phyloP scores from a whole-genome alignment of 30 jellyfish, hydroid and myxozoan species.

The Hydractinia echinata region DNA sequence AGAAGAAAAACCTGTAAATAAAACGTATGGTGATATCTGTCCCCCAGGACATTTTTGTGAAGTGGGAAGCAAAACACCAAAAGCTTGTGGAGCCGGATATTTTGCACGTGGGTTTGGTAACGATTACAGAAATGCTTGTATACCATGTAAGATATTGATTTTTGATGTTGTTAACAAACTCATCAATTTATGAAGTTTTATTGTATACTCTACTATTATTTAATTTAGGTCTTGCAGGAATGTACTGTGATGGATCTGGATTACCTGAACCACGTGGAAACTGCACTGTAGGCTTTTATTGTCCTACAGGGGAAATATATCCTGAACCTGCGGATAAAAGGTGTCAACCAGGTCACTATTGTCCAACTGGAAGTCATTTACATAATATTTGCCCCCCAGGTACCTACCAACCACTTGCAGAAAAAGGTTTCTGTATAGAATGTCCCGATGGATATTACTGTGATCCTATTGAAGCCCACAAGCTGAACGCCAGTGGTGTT shows the following conservation, averaged over 20 bases:
- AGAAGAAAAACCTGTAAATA: constrained; percentile 78
- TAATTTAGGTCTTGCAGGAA: constrained; percentile 79
- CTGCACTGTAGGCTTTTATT: constrained; percentile 86
- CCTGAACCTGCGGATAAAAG: constrained; percentile 79
- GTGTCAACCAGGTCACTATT: constrained; percentile 94
- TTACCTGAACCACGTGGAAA: constrained; percentile 84
- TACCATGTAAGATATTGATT: constrained; percentile 55
- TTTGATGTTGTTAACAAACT: not conserved
- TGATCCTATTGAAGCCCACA: constrained; percentile 85
- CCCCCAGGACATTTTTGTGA: constrained; percentile 96
- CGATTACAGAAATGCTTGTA: constrained; percentile 74
- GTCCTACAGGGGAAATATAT: constrained; percentile 88
- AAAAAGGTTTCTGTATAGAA: constrained; percentile 70
- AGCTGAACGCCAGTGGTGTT: constrained; percentile 59
- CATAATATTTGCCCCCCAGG: constrained; percentile 90
- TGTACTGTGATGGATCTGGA: constrained; percentile 82
- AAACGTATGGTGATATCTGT: constrained; percentile 91
- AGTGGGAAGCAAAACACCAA: constrained; percentile 76
- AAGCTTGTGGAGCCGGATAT: constrained; percentile 83
- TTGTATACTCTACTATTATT: not conserved
- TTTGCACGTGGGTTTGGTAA: constrained; percentile 96
- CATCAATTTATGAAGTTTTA: not conserved
- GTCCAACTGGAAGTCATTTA: constrained; percentile 71
- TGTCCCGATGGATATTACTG: constrained; percentile 88
- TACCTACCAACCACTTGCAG: constrained; percentile 73